A percentile compares a stretch with the other conserved stretches of the same genome.
These are phyloP conservation scores for Ophthalmolycus amberensis DNA, from an alignment of 2,113 vertebrate species.

Conservation along the genomic window DNA sequence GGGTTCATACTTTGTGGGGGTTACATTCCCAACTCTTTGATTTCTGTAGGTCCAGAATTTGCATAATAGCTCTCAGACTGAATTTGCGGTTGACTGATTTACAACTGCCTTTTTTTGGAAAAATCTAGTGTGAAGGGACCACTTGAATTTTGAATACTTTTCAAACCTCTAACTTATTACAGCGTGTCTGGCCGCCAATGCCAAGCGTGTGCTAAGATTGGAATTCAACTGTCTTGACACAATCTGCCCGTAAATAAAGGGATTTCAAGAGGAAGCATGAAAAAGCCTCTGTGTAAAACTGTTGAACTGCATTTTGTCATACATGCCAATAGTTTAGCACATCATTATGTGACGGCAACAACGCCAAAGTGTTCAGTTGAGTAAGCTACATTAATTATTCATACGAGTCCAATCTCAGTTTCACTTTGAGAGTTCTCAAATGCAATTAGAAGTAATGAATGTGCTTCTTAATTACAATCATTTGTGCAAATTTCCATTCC, in stretches of 20 bases:
- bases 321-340: constrained; percentile 31
- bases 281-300: not conserved
- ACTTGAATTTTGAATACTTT: constrained; percentile 60
- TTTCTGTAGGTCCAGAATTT: constrained; percentile 57
- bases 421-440: constrained; percentile 80
- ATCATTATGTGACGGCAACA: constrained; percentile 52
- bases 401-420: constrained; percentile 78
- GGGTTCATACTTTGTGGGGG: constrained; percentile 41
- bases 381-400: constrained; percentile 74
- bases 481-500: constrained; percentile 82
- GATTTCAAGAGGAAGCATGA: constrained; percentile 40
- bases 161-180: constrained; percentile 43
- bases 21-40: constrained; percentile 58
- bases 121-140: constrained; percentile 58
- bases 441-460: constrained; percentile 84
- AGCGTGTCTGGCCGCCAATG: constrained; percentile 41
- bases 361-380: constrained; percentile 57
- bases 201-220: constrained; percentile 46
- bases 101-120: constrained; percentile 55
- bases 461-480: constrained; percentile 84
- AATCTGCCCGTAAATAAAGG: constrained; percentile 58
- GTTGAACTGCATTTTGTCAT: constrained; percentile 38
- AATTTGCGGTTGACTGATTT: constrained; percentile 68
- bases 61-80: constrained; percentile 56
- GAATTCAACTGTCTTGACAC: constrained; percentile 73